Base-by-base conservation (phyloP, 1,140 invertebrate species). In the Stratiolaelaps scimitus region DNA sequence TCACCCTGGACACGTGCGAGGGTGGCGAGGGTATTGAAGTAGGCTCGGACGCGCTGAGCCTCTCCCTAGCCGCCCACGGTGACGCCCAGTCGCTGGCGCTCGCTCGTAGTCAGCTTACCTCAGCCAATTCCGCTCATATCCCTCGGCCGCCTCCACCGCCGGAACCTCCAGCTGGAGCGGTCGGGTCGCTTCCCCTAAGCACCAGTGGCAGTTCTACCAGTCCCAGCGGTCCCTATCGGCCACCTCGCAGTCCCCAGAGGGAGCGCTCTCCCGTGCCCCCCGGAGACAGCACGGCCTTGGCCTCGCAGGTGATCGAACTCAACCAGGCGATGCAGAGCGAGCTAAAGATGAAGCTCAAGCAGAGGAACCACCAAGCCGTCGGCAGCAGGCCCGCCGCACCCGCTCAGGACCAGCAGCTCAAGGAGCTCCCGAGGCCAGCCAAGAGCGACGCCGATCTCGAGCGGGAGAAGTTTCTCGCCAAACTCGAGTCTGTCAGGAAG, bases 361-460 rank as follows among this genome's bases (percentile, higher is more conserved):
- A 60, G 20, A 60, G 53, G 26, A 60, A 60, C 23, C 53, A 60
- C 53, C 53, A 20, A 15, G 53, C 53, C 15, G 15, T 34, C 26
- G 20, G 15, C 26, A 23, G 53, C 2, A 60, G 23, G 17, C 53
- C 34, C 26, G 53, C 23, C 17, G 53, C 23, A 2, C 17, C 53
- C 26, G 53, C 53, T 23, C 53, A 15, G 20, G 15, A 60, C 15
- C 13, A 60, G 26, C 53, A 20, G 5, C 19, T 48, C 47, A 48
- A 40, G 47, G 47, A 48, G 19, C 47, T 20, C 7, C 47, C 47
- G 47, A 48, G 15, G 47, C 47, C 23, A 60, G 53, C 53, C 15
- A 60, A 60, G 34, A 60, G 53, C 53, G 53, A 60, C 53, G 53
- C 53, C 53, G 53, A 60, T 60, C 53, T 60, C 34, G 53, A 60